Evolutionary conservation across 1,140 invertebrate genomes (phyloP).

Genomic region (Glossosoma conforme): DNA sequence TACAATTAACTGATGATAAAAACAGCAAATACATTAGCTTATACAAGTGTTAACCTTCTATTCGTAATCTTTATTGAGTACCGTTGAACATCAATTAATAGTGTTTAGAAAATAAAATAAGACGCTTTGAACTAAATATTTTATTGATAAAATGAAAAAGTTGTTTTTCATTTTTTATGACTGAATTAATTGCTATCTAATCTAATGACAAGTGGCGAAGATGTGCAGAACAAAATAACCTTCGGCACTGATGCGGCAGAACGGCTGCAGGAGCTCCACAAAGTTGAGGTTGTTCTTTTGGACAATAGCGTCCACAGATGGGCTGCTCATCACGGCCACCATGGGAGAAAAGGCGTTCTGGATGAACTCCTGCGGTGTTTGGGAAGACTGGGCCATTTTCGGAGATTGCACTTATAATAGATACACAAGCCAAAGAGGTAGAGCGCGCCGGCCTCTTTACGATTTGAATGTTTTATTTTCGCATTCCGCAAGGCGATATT

Average conservation of each 20-base stretch:
- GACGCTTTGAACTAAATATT: no score
- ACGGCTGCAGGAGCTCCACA: slow-evolving; percentile 86
- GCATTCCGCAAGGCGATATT: not conserved
- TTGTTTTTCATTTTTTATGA: no score
- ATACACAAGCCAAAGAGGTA: slow-evolving; percentile 1
- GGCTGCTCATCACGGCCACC: slow-evolving; percentile 78
- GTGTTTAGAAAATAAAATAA: no score
- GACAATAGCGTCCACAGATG: slow-evolving; percentile 75
- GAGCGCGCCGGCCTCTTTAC: not conserved
- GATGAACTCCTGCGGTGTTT: slow-evolving; percentile 80
- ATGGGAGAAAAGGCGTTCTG: slow-evolving; percentile 84
- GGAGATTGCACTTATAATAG: not conserved
- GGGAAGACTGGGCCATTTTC: slow-evolving; percentile 58
- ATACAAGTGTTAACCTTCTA: no score
- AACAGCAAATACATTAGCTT: no score
- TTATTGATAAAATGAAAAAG: no score
- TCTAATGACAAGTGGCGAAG: no score
- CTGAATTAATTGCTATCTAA: no score
- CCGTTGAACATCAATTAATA: no score
- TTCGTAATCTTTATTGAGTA: no score
- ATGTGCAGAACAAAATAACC: slow-evolving; percentile 51
- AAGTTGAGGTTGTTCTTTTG: slow-evolving; percentile 89
- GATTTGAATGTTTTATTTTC: not conserved
- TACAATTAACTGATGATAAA: no score
- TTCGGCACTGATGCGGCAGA: slow-evolving; percentile 73